A percentile compares a stretch with the other conserved stretches of the same genome.
These are phyloP conservation scores for Belgica antarctica DNA, from an alignment of 2,888 invertebrate genomes.

Conservation along the genomic window DNA sequence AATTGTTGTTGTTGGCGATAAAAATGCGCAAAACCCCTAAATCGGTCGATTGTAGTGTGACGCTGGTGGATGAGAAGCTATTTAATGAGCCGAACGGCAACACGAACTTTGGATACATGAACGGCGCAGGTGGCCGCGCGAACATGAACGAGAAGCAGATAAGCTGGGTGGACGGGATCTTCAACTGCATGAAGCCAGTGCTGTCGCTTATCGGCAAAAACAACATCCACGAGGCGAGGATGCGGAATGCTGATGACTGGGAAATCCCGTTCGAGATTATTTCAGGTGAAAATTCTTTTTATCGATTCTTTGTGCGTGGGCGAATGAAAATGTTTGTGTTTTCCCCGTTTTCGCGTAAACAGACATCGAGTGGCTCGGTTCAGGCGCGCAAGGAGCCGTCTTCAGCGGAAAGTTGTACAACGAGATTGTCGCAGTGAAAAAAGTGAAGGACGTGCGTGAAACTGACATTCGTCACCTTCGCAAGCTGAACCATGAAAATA, in stretches of 20 bases:
- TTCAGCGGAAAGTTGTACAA: constrained; percentile 80
- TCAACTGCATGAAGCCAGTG: constrained; percentile 85
- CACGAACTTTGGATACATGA: neutral
- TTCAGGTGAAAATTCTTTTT: constrained; percentile 49
- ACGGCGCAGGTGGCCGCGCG: neutral
- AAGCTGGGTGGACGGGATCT: constrained; percentile 52
- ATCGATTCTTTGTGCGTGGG: neutral
- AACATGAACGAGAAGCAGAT: neutral
- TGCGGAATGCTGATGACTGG: constrained; percentile 59
- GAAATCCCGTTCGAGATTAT: constrained; percentile 92
- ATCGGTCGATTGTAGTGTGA: constrained; percentile 2
- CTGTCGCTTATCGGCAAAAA: constrained; percentile 83
- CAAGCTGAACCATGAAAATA: constrained; percentile 92
- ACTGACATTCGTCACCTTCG: constrained; percentile 89
- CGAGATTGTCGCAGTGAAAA: constrained; percentile 93
- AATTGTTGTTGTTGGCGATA: neutral
- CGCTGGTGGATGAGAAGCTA: neutral
- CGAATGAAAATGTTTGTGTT: neutral
- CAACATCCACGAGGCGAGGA: constrained; percentile 66
- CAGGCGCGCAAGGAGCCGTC: constrained; percentile 95
- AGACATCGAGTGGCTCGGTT: constrained; percentile 86
- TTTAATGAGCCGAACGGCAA: neutral
- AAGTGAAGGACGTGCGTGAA: constrained; percentile 87
- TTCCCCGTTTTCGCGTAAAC: too few species aligned
- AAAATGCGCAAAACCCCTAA: too few species aligned